Evolutionary conservation across 2,113 vertebrate species (phyloP), one percentile per base, ranked within the genome.

Genomic region (Megaceryle torquata): DNA sequence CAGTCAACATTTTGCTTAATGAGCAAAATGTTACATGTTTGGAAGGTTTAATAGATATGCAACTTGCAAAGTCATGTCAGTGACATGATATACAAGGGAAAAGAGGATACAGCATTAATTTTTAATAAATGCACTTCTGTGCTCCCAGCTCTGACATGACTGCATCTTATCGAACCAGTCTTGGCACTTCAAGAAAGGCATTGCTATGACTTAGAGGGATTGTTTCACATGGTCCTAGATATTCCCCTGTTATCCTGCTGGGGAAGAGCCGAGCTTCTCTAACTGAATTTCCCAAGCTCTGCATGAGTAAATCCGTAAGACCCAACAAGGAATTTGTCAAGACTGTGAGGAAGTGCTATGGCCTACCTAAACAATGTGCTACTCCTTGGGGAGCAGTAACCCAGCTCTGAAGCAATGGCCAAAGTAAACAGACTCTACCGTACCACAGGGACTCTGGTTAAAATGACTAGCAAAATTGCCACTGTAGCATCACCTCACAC

Each of bases 41-140:
- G 76, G 90, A 92, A 86, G 25, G 7, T 53, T 88, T 88, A 97
- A 90, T 50, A 90, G 85, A 88, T 53, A 70, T 91, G 75, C 85
- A 91, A 69, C 76, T 68, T 95, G 85, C 83, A 78, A 93, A 95
- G 83, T 86, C 57, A 59, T 20, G 88, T 91, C 91, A 91, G 59
- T 87, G 89, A 93, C 89, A 92, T 94, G 87, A 85, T 48, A 83
- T 61, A 86, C 17, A 6, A 83, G 71, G 78, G 72, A 64, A 63
- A 93, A 91, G 24, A 71, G 39, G 79, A 88, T 61, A 68, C 25
- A 86, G 63, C 69, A 88, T 94, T 89, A 60, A 88, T 78, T 95
- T 93, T 93, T 95, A 94, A 95, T 90, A 91, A 83, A 46, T 35
- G 48, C 65, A 78, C 60, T 91, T 95, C 31, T 91, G 82, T 77